Base-by-base conservation (phyloP, 2,797 vertebrate species). In the Sarcophilus harrisii region DNA sequence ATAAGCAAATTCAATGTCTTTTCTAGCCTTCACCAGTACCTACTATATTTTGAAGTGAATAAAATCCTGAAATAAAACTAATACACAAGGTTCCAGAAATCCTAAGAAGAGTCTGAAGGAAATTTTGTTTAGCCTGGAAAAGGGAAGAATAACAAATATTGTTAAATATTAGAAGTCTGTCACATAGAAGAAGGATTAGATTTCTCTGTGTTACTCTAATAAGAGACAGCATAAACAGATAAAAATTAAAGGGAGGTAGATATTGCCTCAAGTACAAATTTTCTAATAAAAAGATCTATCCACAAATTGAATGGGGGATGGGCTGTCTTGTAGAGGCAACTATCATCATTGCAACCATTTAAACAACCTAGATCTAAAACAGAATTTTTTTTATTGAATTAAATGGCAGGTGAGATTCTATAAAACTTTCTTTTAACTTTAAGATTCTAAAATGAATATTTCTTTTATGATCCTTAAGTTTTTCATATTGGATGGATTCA, bases 1-100 rank as follows among this genome's bases (percentile, higher is more conserved):
- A 5, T 52, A 73, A 92, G 24, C n/a, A 57, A 45, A 55, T 62
- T 91, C 52, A 94, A 32, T 91, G 57, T 96, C 58, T 91, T 91
- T 95, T 93, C 92, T 92, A 73, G 90, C 28, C 90, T 55, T 91
- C 57, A 60, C n/a, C 38, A 59, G 93, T 49, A n/a, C 55, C 81
- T 94, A 95, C 55, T 55, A 90, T 5, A 94, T 21, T 94, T 96
- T 92, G 73, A 95, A 94, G 54, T 90, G 73, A 62, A 90, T 89
- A 96, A n/a, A 14, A 18, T 30, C 30, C 73, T 92, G 87, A 94
- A 55, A 94, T 93, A 96, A 97, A 97, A 90, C 29, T 91, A 94
- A 89, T 90, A 90, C 21, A 94, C 60, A 90, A 91, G 58, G 66
- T 92, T 92, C 60, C 52, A 91, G 92, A 45, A 94, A 92, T n/a